Percentiles rank a stretch among this genome's conserved stretches.
Evolutionary conservation across 2,113 vertebrate genomes (phyloP).

Genomic region (Ochotona curzoniae): DNA sequence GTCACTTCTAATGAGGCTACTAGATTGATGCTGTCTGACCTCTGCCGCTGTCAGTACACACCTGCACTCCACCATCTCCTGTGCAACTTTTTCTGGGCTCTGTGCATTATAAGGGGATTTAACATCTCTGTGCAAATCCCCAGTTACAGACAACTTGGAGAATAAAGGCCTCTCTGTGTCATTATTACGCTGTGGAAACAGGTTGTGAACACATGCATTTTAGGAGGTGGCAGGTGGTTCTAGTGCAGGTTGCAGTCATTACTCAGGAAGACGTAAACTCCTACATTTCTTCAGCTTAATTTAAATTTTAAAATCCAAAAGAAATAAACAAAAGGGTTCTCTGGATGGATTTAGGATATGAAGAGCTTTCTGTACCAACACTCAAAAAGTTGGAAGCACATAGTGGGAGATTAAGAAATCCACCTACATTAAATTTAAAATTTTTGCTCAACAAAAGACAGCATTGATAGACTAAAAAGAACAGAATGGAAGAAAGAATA

Average conservation of each 20-base stretch:
- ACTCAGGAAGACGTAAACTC: background rate
- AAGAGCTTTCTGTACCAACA: background rate
- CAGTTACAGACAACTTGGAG: background rate
- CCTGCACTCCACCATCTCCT: background rate
- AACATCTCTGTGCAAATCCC: background rate
- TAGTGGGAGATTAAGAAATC: background rate
- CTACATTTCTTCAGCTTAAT: slow-evolving; percentile 5
- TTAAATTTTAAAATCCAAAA: slow-evolving; percentile 23
- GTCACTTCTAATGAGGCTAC: background rate
- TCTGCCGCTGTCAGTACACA: background rate
- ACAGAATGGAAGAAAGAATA: too few species aligned
- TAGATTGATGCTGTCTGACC: background rate
- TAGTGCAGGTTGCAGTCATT: background rate
- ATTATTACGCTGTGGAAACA: background rate
- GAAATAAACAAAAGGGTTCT: background rate
- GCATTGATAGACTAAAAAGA: too few species aligned
- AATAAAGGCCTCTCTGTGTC: background rate
- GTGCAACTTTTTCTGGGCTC: background rate
- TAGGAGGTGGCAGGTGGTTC: background rate
- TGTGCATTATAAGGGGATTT: background rate
- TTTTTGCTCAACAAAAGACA: too few species aligned
- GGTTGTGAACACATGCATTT: background rate
- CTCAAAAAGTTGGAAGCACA: background rate
- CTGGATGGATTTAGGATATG: background rate
- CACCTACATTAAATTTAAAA: background rate